phyloP scores from a whole-genome alignment of 2,888 invertebrate genomes.

The Gymnoscelis rufifasciata region DNA sequence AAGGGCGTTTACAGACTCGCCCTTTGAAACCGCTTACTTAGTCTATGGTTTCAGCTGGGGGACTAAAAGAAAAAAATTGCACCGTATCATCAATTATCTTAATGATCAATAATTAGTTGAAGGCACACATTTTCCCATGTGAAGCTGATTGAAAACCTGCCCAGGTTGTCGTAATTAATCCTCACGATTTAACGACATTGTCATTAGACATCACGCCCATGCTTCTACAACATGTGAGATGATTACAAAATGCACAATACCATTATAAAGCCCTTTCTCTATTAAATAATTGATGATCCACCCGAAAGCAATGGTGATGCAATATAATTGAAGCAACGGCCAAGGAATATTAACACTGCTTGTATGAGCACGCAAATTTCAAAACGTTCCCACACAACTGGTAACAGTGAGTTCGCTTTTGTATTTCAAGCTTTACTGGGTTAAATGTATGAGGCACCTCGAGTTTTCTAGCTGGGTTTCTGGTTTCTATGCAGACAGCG shows the following conservation, averaged over 20 bases:
- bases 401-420: not conserved
- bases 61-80: slow-evolving; percentile 8
- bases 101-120: no score
- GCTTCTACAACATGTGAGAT: slow-evolving; percentile 2
- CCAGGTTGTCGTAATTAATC: not conserved
- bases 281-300: slow-evolving; percentile 26
- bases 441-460: not conserved
- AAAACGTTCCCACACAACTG: slow-evolving; percentile 37
- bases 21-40: slow-evolving; percentile 23
- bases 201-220: not conserved
- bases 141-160: not conserved
- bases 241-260: slow-evolving; percentile 3
- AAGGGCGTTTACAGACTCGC: slow-evolving; percentile 35
- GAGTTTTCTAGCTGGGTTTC: not conserved
- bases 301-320: slow-evolving; percentile 25
- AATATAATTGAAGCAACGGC: slow-evolving; percentile 21
- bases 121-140: not conserved
- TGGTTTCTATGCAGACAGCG: slow-evolving; percentile 2
- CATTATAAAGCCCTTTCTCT: slow-evolving; percentile 20
- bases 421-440: not conserved
- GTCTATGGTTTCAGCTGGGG: slow-evolving; percentile 22
- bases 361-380: slow-evolving; percentile 31
- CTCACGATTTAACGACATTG: not conserved
- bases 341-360: slow-evolving; percentile 26
- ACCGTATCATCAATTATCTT: no score